phyloP scores from a whole-genome alignment of 2,888 invertebrate species.

The Orthosia gracilis region DNA sequence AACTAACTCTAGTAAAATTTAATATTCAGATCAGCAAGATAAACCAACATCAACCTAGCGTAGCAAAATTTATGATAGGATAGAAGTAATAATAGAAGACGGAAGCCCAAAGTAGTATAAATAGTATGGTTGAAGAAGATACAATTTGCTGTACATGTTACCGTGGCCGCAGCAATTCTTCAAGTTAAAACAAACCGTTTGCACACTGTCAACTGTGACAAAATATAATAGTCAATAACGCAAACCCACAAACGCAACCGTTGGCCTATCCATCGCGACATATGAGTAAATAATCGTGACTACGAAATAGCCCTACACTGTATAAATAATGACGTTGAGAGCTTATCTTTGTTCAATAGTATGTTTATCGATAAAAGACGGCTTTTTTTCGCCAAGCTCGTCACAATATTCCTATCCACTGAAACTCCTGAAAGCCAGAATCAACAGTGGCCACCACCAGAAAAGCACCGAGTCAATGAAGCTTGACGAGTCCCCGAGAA shows the following conservation, averaged over 20 bases:
- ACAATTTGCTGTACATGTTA: background rate
- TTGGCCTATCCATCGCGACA: constrained; percentile 34
- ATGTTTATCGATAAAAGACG: background rate
- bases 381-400: too few relatives aligned
- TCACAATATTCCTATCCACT: too few relatives aligned
- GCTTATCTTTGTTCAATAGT: background rate
- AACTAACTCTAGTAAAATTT: background rate
- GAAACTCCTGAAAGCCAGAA: too few relatives aligned
- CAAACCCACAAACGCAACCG: constrained; percentile 32
- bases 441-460: too few relatives aligned
- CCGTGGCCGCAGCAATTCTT: background rate
- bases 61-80: background rate
- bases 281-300: constrained; percentile 32
- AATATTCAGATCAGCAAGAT: background rate
- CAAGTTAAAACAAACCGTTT: constrained; percentile 33
- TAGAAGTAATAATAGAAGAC: background rate
- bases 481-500: too few relatives aligned
- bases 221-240: constrained; percentile 47
- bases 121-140: background rate
- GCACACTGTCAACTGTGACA: constrained; percentile 38
- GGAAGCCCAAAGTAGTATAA: too few relatives aligned
- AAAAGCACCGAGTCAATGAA: too few relatives aligned
- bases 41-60: background rate
- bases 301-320: constrained; percentile 49
- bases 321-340: background rate